Evolutionary conservation across 2,888 invertebrate genomes (phyloP).

Genomic region (Ennomos quercinarius): DNA sequence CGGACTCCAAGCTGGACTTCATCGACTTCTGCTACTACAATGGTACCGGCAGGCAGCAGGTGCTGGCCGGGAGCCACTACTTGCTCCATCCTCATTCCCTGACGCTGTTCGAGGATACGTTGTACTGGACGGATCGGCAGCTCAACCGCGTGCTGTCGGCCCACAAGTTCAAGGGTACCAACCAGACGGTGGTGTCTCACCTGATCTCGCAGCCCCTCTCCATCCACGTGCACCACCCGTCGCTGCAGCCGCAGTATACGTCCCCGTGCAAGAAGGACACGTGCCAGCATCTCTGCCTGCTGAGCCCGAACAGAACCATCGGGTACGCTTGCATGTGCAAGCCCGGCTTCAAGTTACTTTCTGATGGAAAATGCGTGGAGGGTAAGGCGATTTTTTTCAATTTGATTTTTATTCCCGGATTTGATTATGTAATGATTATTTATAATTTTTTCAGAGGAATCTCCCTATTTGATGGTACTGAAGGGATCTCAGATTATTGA

Average conservation of each 20-base stretch:
- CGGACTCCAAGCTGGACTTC: conserved; percentile 98
- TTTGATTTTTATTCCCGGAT: not conserved
- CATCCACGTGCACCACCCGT: conserved; percentile 97
- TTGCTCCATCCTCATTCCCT: conserved; percentile 97
- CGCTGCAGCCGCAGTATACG: conserved; percentile 92
- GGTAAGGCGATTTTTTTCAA: conserved; percentile 50
- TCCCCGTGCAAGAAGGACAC: conserved; percentile 89
- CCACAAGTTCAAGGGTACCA: conserved; percentile 95
- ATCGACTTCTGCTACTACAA: conserved; percentile 99
- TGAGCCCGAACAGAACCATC: conserved; percentile 89
- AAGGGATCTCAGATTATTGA: conserved; percentile 96
- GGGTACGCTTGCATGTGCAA: conserved; percentile 97
- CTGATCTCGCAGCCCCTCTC: conserved; percentile 97
- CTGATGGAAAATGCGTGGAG: conserved; percentile 90
- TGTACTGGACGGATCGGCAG: conserved; percentile 99
- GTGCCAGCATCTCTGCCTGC: conserved; percentile 96
- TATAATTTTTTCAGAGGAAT: conserved; percentile 87
- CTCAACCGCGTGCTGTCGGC: conserved; percentile 95
- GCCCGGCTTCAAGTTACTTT: conserved; percentile 90
- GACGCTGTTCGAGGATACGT: conserved; percentile 97
- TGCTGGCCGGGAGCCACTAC: conserved; percentile 95
- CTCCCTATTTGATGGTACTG: conserved; percentile 95
- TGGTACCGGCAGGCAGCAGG: conserved; percentile 95
- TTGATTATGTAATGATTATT: not conserved
- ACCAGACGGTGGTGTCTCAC: conserved; percentile 97